These are phyloP conservation scores for Physocephala rufipes DNA, from an alignment of 2,888 invertebrate species.

Conservation along the genomic window DNA sequence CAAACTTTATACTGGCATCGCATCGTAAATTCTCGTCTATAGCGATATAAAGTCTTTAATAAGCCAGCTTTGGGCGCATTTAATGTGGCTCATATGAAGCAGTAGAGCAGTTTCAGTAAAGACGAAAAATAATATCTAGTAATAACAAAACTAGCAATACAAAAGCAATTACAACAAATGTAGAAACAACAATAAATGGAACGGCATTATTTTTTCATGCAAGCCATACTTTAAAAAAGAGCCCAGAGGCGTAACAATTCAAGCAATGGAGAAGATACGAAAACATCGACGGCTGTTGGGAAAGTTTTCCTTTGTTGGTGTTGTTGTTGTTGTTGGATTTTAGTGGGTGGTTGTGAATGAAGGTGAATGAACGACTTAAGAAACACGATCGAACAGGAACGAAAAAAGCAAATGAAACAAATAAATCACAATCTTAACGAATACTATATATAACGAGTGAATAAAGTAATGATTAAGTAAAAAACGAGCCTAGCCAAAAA, in stretches of 20 bases:
- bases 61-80: constrained; percentile 20
- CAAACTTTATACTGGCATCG: constrained; percentile 1
- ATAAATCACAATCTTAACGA: too few relatives aligned
- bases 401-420: too few relatives aligned
- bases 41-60: constrained; percentile 25
- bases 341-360: constrained; percentile 13
- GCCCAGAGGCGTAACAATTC: constrained; percentile 22
- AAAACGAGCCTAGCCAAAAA: too few relatives aligned
- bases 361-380: constrained; percentile 1
- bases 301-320: neutral
- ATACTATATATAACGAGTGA: too few relatives aligned
- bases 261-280: neutral
- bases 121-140: neutral
- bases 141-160: constrained; percentile 10
- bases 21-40: neutral
- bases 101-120: neutral
- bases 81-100: constrained; percentile 19
- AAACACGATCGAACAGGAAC: neutral
- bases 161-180: neutral
- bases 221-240: constrained; percentile 9
- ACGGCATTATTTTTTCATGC: neutral
- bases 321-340: neutral
- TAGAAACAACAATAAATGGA: neutral
- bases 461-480: too few relatives aligned
- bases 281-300: neutral